Base-by-base conservation (phyloP, 2,113 vertebrate genomes). In the Chamaea fasciata region DNA sequence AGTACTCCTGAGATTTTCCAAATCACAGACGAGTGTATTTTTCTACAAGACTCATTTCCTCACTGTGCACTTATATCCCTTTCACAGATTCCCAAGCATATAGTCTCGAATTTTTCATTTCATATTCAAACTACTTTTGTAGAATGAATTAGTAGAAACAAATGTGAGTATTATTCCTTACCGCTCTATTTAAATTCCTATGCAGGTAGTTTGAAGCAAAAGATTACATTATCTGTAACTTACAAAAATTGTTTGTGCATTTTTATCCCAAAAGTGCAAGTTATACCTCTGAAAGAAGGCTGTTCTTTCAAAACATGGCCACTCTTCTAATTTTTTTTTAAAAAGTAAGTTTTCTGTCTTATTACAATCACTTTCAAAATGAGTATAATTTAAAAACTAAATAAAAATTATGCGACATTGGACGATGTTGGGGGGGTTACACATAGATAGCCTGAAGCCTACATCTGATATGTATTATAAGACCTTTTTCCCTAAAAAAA, bases 361-460 rank as follows among this genome's bases (percentile, higher is more conserved):
- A 27, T 39, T 86, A 53, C 4, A 68, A 55, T 75, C 20, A 59
- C 23, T 71, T 73, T 49, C 35, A 80, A 80, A 90, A 83, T 26
- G 1, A 57, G 6, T 42, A 10, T 28, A 39, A 55, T 41, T 77
- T 47, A 15, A 65, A 94, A 87, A 55, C 7, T 16, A 63, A 56
- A 52, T 13, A 47, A 46, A 92, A 91, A 71, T 41, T 1, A 68
- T 64, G 23, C 4, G 63, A 57, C 19, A 46, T 13, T 39, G 1
- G 19, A 44, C 0, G 6, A 9, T 50, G 22, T 46, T 39, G 5
- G 2, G 5, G 11, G 10, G 28, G 12, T 67, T 30, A 30, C 1
- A 18, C 20, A 27, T n/a, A n/a, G n/a, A n/a, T n/a, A n/a, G n/a
- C n/a, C n/a, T n/a, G n/a, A n/a, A n/a, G n/a, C n/a, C n/a, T n/a